phyloP scores from a whole-genome alignment of 37 sponge, comb jelly and placozoan species.

The Bolinopsis microptera region DNA sequence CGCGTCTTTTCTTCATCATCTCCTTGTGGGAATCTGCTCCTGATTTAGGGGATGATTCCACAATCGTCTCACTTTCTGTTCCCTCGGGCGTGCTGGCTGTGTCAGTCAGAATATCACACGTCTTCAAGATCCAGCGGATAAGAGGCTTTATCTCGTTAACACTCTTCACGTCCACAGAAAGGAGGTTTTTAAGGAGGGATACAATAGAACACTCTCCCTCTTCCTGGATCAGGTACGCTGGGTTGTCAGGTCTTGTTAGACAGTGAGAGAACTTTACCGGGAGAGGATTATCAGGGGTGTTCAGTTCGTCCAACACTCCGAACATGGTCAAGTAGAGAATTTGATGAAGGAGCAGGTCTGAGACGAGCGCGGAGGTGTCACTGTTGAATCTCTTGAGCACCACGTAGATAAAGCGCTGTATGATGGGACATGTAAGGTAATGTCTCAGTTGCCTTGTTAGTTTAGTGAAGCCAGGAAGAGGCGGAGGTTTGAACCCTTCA shows the following conservation, averaged over 20 bases:
- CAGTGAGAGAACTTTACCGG: not conserved
- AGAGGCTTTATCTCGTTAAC: slow-evolving; percentile 26
- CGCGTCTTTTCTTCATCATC: slow-evolving; percentile 15
- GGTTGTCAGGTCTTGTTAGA: not conserved
- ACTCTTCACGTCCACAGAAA: not conserved
- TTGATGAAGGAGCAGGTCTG: slow-evolving; percentile 62
- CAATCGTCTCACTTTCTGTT: not conserved
- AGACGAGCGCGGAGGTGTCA: not conserved
- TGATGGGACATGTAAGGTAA: not conserved
- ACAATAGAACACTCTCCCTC: not conserved
- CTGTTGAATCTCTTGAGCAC: slow-evolving; percentile 30
- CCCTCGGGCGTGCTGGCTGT: not conserved
- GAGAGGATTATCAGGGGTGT: not conserved
- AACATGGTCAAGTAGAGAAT: slow-evolving; percentile 44
- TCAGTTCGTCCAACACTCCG: slow-evolving; percentile 22
- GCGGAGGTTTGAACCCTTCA: not conserved
- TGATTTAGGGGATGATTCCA: not conserved
- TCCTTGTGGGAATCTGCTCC: not conserved
- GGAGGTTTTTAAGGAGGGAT: not conserved
- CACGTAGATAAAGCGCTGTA: slow-evolving; percentile 64
- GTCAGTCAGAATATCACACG: not conserved
- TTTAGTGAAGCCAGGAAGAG: not conserved
- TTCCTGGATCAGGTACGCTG: not conserved
- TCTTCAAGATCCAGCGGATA: not conserved
- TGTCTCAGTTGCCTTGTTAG: not conserved